Base-by-base conservation (phyloP, 2,888 invertebrate genomes). In the Apeira syringaria region DNA sequence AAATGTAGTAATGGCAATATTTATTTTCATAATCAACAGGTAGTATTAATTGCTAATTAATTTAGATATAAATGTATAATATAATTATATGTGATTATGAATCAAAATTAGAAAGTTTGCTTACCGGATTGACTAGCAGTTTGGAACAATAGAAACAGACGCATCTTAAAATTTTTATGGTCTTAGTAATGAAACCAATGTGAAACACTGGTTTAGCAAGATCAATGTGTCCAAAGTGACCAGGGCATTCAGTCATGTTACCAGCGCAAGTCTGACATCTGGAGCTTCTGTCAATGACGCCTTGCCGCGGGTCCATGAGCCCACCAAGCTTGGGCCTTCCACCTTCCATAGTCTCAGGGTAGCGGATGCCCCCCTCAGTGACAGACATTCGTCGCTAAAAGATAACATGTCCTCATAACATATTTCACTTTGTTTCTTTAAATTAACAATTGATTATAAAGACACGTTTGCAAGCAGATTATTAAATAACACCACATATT, bases 121-220 rank as follows among this genome's bases (percentile, higher is more conserved):
- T 95, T 91, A 97, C 96, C 25, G 98, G 96, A 67, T 97, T 98
- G 44, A 99, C 97, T 53, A 99, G 92, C 64, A 99, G 91, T 80
- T 98, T 99, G 29, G 99, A 99, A 82, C 99, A 99, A 79, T 98
- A 99, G 81, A 99, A 99, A 79, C 99, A 99, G 11, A 99, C 99
- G 84, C 99, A 99, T 83, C 99, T 92, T n/a, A 99, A 87, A 47
- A 98, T 94, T 88, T 99, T 99, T 54, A 99, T 97, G 0, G 97
- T 97, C 89, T 99, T 99, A 20, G 98, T 97, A 35, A 99, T 92
- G 71, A 99, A 99, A 22, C 99, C 99, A 73, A 99, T 96, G 78
- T 99, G 99, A 83, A 97, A 99, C 0, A 99, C 99, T 10, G 99
- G 99, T 80, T 99, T 99, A 0, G 99, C 96, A 56, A 99, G 90